Percentiles rank a stretch among this genome's conserved stretches.
These are phyloP conservation scores for Carapus acus DNA, from an alignment of 2,797 vertebrate species.

Conservation along the genomic window DNA sequence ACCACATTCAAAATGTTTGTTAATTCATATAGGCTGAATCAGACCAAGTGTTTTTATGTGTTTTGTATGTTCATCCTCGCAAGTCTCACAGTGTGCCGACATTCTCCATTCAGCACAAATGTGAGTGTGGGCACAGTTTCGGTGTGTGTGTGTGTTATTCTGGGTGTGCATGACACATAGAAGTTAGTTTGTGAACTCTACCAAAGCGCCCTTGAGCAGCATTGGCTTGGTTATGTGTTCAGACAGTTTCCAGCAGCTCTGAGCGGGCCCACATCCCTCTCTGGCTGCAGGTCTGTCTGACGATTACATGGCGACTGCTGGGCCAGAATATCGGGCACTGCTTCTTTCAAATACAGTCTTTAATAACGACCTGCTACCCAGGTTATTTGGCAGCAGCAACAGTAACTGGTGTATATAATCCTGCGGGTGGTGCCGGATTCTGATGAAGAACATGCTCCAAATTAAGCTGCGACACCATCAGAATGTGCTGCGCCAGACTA, in stretches of 20 bases:
- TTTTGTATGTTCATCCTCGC: neutral
- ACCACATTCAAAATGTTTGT: neutral
- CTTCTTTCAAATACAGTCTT: slow-evolving; percentile 47
- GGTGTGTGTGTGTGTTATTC: neutral
- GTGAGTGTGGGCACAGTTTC: neutral
- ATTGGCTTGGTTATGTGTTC: slow-evolving; percentile 11
- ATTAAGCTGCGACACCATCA: slow-evolving; percentile 30
- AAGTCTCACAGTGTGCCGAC: neutral
- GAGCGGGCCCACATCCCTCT: slow-evolving; percentile 26
- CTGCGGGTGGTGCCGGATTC: slow-evolving; percentile 20
- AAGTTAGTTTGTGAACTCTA: slow-evolving; percentile 2
- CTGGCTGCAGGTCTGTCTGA: slow-evolving; percentile 25
- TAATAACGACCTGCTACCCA: slow-evolving; percentile 19
- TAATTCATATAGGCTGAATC: neutral
- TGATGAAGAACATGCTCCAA: slow-evolving; percentile 41
- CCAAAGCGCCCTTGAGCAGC: neutral
- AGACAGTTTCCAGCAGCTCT: slow-evolving; percentile 10
- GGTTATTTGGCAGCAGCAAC: slow-evolving; percentile 20
- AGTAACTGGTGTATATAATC: slow-evolving; percentile 30
- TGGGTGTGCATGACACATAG: neutral
- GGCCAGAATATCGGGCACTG: slow-evolving; percentile 31
- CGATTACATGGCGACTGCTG: slow-evolving; percentile 23
- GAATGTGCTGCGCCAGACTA: slow-evolving; percentile 38
- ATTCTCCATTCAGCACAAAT: neutral
- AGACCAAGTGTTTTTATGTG: neutral